A percentile compares a stretch with the other conserved stretches of the same genome.
These are phyloP conservation scores for Cephus nigrinus DNA, from an alignment of 2,888 invertebrate genomes.

Conservation along the genomic window DNA sequence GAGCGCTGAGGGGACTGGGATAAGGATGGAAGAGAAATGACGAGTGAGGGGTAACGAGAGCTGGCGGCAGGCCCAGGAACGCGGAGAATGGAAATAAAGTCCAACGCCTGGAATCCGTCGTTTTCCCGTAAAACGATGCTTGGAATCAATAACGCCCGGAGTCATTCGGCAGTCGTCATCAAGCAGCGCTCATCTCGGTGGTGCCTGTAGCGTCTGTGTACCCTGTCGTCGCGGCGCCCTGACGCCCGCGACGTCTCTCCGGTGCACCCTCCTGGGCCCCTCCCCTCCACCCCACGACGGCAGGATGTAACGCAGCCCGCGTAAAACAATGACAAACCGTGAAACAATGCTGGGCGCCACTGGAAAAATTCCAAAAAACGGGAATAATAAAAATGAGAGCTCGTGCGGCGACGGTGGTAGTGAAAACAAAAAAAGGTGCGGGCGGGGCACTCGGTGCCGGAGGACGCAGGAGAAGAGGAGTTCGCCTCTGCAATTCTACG, in stretches of 20 bases:
- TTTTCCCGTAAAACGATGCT: slow-evolving; percentile 43
- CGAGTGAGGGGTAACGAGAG: slow-evolving; percentile 25
- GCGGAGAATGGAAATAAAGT: slow-evolving; percentile 18
- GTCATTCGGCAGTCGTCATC: slow-evolving; percentile 65
- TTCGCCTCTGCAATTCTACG: slow-evolving; percentile 13
- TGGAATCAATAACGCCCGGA: slow-evolving; percentile 62
- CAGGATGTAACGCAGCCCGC: slow-evolving; percentile 51
- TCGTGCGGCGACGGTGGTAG: slow-evolving; percentile 42
- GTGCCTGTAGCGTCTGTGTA: neutral
- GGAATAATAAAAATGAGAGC: slow-evolving; percentile 64
- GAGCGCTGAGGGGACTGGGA: no score
- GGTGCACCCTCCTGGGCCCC: slow-evolving; percentile 16
- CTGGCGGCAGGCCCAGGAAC: slow-evolving; percentile 10
- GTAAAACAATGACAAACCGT: slow-evolving; percentile 65
- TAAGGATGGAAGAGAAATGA: slow-evolving; percentile 25
- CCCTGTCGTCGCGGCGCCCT: no score
- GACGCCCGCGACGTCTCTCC: slow-evolving; percentile 17
- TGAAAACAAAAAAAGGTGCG: slow-evolving; percentile 27
- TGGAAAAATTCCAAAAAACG: slow-evolving; percentile 67
- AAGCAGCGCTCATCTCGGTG: slow-evolving; percentile 25
- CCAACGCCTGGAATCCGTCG: slow-evolving; percentile 18
- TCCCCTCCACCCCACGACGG: slow-evolving; percentile 30
- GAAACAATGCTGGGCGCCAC: slow-evolving; percentile 66
- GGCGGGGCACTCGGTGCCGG: slow-evolving; percentile 10
- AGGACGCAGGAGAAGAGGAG: neutral